Evolutionary conservation across 2,113 vertebrate species (phyloP).

Genomic region (Hippolais icterina): DNA sequence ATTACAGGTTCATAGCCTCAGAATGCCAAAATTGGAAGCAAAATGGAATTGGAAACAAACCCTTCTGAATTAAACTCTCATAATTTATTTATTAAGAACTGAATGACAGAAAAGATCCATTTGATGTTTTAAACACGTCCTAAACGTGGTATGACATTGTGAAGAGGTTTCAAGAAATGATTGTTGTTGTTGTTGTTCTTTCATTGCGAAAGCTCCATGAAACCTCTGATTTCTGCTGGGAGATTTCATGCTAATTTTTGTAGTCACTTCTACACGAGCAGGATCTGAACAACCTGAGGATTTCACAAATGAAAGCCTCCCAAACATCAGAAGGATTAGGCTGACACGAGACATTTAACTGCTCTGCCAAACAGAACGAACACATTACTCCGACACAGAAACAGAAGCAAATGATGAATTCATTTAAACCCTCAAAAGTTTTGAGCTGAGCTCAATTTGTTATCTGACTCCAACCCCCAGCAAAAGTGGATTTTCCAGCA

Average conservation of each 20-base stretch:
- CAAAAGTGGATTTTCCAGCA: not conserved
- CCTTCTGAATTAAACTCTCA: not conserved
- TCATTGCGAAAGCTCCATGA: constrained; percentile 1
- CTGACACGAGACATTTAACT: not conserved
- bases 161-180: not conserved
- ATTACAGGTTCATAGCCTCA: not conserved
- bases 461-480: not conserved
- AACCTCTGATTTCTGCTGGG: constrained; percentile 1
- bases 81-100: not conserved
- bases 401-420: not conserved
- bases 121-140: not conserved
- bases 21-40: not conserved
- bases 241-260: not conserved
- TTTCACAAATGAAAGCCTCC: not conserved
- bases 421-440: not conserved
- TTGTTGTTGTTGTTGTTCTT: not conserved
- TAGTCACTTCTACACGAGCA: not conserved
- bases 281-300: not conserved
- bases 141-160: not conserved
- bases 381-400: not conserved
- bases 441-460: not conserved
- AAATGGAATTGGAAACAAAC: not conserved
- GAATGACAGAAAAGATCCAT: not conserved
- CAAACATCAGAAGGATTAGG: not conserved
- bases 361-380: not conserved